phyloP scores from a whole-genome alignment of 2,113 vertebrate genomes.

The Engraulis encrasicolus region DNA sequence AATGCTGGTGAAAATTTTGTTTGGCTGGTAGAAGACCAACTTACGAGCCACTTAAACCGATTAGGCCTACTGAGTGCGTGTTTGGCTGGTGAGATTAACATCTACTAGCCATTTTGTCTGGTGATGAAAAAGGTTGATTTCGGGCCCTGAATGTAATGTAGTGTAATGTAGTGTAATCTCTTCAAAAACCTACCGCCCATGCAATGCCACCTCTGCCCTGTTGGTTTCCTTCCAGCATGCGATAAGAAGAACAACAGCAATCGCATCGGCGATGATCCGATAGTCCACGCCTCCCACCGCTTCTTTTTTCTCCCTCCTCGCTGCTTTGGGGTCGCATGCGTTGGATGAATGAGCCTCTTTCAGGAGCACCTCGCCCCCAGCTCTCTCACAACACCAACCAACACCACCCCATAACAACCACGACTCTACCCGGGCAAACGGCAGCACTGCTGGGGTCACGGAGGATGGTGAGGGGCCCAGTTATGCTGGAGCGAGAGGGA shows the following conservation, averaged over 20 bases:
- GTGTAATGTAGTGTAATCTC: background rate
- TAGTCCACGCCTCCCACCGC: background rate
- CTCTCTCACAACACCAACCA: background rate
- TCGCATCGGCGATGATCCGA: background rate
- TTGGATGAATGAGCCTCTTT: constrained; percentile 3
- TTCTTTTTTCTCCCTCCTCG: background rate
- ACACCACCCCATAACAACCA: background rate
- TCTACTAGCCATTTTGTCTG: too few relatives aligned
- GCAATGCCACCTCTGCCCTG: constrained; percentile 11
- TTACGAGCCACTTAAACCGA: too few relatives aligned
- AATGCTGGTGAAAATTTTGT: too few relatives aligned
- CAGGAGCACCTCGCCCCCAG: constrained; percentile 52
- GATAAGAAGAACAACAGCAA: background rate
- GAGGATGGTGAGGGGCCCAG: constrained; percentile 66
- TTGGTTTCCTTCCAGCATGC: background rate
- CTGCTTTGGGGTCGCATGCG: too few relatives aligned
- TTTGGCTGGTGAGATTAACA: too few relatives aligned
- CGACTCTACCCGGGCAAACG: constrained; percentile 57
- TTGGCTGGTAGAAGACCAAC: too few relatives aligned
- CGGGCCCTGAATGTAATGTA: too few relatives aligned
- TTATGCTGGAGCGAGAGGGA: too few relatives aligned
- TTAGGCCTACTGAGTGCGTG: too few relatives aligned
- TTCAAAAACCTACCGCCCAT: background rate
- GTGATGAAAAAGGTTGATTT: too few relatives aligned
- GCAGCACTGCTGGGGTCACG: constrained; percentile 59